A percentile compares a stretch with the other conserved stretches of the same genome.
Conservation (phyloP, 2,797 vertebrate genomes). For the Crax fasciolata region DNA sequence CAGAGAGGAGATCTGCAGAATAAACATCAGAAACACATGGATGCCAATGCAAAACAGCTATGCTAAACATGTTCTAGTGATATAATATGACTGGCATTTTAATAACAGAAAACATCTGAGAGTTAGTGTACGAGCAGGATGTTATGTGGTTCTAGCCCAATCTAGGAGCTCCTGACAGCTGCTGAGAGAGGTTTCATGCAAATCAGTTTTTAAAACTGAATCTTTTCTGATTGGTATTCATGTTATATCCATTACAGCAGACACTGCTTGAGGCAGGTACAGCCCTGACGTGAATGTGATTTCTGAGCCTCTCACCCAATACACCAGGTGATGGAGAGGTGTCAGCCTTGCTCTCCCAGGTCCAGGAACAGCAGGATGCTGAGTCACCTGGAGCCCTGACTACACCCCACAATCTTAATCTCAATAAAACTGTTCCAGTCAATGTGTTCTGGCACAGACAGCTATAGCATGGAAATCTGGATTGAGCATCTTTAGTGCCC, state of each 20-base stretch:
- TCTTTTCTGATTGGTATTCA: conserved; percentile 17
- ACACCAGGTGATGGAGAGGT: background rate
- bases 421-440: background rate
- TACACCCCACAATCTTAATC: background rate
- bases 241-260: background rate
- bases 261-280: background rate
- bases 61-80: background rate
- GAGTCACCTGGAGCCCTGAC: background rate
- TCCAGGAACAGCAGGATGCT: background rate
- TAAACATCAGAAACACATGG: background rate
- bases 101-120: background rate
- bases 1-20: background rate
- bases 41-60: conserved; percentile 10
- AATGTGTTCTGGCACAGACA: background rate
- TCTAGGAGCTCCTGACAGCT: background rate
- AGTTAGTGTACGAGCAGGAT: background rate
- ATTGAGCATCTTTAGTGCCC: background rate
- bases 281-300: background rate
- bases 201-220: background rate
- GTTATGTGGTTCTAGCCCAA: background rate
- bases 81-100: conserved; percentile 17
- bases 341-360: background rate
- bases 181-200: background rate
- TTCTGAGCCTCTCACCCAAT: background rate
- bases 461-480: fast-evolving